phyloP scores from a whole-genome alignment of 2,797 vertebrate species.

The Danio jaintianensis region DNA sequence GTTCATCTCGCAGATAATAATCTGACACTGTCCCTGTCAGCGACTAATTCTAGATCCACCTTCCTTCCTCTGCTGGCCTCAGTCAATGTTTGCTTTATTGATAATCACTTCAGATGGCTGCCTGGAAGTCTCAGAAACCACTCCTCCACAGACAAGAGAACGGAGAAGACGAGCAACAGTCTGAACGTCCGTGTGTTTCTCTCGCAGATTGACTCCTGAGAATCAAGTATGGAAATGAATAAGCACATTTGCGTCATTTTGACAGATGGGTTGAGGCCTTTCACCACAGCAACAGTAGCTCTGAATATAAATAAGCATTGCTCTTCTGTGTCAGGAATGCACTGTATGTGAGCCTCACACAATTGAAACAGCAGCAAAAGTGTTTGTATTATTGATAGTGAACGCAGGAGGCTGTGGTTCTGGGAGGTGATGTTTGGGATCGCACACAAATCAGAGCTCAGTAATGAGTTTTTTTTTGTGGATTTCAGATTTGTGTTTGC shows the following conservation, averaged over 20 bases:
- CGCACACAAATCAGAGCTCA: slow-evolving; percentile 46
- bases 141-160: slow-evolving; percentile 65
- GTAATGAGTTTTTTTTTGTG: too few species aligned
- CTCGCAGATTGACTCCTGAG: slow-evolving; percentile 17
- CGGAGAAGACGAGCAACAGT: slow-evolving; percentile 59
- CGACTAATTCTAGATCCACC: slow-evolving; percentile 27
- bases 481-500: too few species aligned
- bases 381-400: slow-evolving; percentile 65
- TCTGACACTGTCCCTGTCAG: slow-evolving; percentile 66
- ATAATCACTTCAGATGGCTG: slow-evolving; percentile 73
- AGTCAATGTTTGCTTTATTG: slow-evolving; percentile 75
- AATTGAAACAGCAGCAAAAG: slow-evolving; percentile 53
- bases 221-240: slow-evolving; percentile 34
- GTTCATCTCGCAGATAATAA: slow-evolving; percentile 70
- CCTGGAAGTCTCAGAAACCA: slow-evolving; percentile 65
- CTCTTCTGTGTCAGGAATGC: slow-evolving; percentile 30
- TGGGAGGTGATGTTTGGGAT: slow-evolving; percentile 43
- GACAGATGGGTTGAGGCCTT: slow-evolving; percentile 36
- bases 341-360: slow-evolving; percentile 6
- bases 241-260: slow-evolving; percentile 25
- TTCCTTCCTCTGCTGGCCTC: slow-evolving; percentile 63
- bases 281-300: slow-evolving; percentile 34
- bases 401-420: slow-evolving; percentile 59
- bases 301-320: slow-evolving; percentile 38
- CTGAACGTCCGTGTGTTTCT: slow-evolving; percentile 17